phyloP scores from a whole-genome alignment of 2,797 vertebrate species.

The Eulemur mongoz region DNA sequence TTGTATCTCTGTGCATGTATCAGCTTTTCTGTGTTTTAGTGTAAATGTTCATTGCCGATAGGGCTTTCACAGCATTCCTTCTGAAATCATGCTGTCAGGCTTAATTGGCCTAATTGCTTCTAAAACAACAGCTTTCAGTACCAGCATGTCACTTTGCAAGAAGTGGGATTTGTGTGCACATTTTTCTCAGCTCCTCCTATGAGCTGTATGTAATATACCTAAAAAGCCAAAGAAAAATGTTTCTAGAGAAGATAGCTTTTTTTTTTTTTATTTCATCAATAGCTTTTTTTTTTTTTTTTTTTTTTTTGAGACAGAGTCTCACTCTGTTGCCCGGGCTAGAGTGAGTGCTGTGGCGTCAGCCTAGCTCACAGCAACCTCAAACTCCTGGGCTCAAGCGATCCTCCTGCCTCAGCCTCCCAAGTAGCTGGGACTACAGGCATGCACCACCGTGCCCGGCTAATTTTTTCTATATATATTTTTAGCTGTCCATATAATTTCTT shows the following conservation, averaged over 20 bases:
- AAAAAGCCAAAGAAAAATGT: slow-evolving; percentile 18
- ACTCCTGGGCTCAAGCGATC: too few relatives aligned
- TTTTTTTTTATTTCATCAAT: too few relatives aligned
- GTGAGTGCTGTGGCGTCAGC: too few relatives aligned
- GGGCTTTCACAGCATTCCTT: background rate
- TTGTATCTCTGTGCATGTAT: background rate
- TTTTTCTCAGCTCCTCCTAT: slow-evolving; percentile 41
- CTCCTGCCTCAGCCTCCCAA: too few relatives aligned
- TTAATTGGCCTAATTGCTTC: slow-evolving; percentile 53
- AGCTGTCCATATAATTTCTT: too few relatives aligned
- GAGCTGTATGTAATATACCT: background rate
- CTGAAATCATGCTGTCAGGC: slow-evolving; percentile 41
- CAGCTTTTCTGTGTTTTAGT: background rate
- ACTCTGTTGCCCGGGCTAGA: too few relatives aligned
- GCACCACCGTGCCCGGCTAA: too few relatives aligned
- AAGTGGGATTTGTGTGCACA: background rate
- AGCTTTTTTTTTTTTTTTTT: too few relatives aligned
- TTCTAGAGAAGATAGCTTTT: background rate
- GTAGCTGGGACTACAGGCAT: too few relatives aligned
- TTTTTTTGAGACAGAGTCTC: too few relatives aligned
- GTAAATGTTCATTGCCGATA: background rate
- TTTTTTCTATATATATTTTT: too few relatives aligned
- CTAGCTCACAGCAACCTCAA: too few relatives aligned
- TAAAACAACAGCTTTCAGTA: slow-evolving; percentile 36
- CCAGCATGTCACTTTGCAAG: slow-evolving; percentile 19